Evolutionary conservation across 2,797 vertebrate genomes (phyloP).

Genomic region (Coregonus sp.): DNA sequence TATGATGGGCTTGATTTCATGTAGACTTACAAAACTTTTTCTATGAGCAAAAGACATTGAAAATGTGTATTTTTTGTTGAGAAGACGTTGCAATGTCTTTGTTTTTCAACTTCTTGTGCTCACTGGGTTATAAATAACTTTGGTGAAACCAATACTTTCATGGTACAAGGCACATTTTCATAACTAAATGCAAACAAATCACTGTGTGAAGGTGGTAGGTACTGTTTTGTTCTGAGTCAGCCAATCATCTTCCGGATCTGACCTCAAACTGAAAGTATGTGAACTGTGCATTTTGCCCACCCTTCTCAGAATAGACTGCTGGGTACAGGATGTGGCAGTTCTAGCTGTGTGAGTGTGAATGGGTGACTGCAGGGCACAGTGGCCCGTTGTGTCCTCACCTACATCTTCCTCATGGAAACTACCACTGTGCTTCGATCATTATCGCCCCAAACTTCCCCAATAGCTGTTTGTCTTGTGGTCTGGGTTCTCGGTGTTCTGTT

Average conservation of each 20-base stretch:
- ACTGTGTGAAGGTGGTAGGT: not conserved
- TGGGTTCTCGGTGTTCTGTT: conserved; percentile 8
- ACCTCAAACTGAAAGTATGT: conserved; percentile 7
- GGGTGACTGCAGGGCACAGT: conserved; percentile 1
- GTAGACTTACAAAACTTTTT: no score
- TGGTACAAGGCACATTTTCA: not conserved
- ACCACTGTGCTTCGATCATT: conserved; percentile 14
- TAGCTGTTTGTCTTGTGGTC: conserved; percentile 24
- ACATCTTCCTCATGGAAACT: conserved; percentile 48
- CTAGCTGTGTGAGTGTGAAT: not conserved
- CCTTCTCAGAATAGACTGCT: not conserved
- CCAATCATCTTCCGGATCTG: not conserved
- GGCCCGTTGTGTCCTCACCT: conserved; percentile 17
- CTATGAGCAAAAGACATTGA: no score
- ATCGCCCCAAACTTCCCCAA: conserved; percentile 32
- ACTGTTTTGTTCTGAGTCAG: not conserved
- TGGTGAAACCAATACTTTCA: not conserved
- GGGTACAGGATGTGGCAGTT: not conserved
- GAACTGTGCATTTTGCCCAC: not conserved
- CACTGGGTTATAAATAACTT: no score
- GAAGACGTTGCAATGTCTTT: no score
- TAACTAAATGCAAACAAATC: not conserved
- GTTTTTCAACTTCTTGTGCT: no score
- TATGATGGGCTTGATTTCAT: no score
- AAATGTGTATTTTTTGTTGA: no score